Conservation (phyloP, 1,140 invertebrate genomes). For the Stegodyphus mimosarum region DNA sequence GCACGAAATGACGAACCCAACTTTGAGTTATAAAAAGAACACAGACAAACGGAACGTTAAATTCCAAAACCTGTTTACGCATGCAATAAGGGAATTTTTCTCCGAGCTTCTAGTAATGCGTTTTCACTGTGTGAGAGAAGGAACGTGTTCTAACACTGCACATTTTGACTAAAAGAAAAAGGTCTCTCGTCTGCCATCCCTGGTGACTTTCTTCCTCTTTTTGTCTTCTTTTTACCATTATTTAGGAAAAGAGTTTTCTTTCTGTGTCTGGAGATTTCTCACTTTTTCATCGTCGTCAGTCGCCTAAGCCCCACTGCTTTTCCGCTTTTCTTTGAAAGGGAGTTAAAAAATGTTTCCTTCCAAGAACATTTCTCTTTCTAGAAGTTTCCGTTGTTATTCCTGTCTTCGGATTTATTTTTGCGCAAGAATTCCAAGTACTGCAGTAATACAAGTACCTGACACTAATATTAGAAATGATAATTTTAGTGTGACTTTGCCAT, state of each 20-base stretch:
- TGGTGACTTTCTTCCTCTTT: neutral
- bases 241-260: slow-evolving; percentile 22
- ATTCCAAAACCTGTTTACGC: too few species aligned
- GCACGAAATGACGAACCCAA: neutral
- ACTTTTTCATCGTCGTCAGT: neutral
- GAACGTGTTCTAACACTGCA: too few species aligned
- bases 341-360: slow-evolving; percentile 39
- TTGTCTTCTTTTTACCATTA: slow-evolving; percentile 26
- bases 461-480: too few species aligned
- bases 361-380: slow-evolving; percentile 51
- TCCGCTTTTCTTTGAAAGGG: slow-evolving; percentile 1
- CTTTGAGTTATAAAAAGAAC: neutral
- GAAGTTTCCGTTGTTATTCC: too few species aligned
- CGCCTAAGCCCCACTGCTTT: neutral
- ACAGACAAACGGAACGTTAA: neutral
- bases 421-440: too few species aligned
- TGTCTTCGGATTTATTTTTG: too few species aligned
- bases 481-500: too few species aligned
- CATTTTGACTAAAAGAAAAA: too few species aligned
- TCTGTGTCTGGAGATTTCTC: neutral
- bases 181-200: neutral
- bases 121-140: neutral
- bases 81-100: too few species aligned
- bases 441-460: too few species aligned
- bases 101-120: too few species aligned